These are phyloP conservation scores for Luidia sarsii DNA, from an alignment of 53 echinoderm and acorn worm species.

Conservation along the genomic window DNA sequence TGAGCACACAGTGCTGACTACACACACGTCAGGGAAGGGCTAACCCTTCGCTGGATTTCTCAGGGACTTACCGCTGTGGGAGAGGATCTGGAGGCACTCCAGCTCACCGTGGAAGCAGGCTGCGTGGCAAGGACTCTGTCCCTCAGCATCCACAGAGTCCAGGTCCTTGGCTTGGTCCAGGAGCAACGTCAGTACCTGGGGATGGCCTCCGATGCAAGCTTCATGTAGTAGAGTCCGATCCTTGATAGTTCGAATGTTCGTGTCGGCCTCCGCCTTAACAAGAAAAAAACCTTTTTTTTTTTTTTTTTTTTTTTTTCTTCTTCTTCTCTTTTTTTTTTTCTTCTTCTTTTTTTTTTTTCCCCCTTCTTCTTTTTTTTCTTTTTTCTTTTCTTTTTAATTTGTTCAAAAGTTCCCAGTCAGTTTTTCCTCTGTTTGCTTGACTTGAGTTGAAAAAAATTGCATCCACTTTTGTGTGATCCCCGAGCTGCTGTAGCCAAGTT, in stretches of 20 bases:
- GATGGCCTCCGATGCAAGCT: slow-evolving; percentile 90
- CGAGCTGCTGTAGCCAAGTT: too few species aligned
- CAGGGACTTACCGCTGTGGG: slow-evolving; percentile 66
- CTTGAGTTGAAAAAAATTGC: too few species aligned
- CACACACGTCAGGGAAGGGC: slow-evolving; percentile 66
- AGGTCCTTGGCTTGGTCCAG: slow-evolving; percentile 72
- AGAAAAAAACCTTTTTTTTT: too few species aligned
- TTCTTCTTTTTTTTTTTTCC: too few species aligned
- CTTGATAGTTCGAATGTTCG: slow-evolving; percentile 55
- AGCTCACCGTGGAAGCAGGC: slow-evolving; percentile 94
- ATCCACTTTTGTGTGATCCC: too few species aligned
- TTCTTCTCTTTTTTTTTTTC: too few species aligned
- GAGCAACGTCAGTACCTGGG: slow-evolving; percentile 68
- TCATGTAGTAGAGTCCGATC: slow-evolving; percentile 87
- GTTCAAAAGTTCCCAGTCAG: too few species aligned
- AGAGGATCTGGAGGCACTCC: slow-evolving; percentile 73
- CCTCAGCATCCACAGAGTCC: slow-evolving; percentile 67
- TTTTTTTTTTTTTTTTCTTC: too few species aligned
- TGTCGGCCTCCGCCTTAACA: slow-evolving; percentile 78
- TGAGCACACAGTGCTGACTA: too few species aligned
- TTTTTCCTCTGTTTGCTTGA: too few species aligned
- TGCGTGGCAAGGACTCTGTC: slow-evolving; percentile 83
- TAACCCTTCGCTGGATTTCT: slow-evolving; percentile 61
- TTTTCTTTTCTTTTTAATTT: too few species aligned
- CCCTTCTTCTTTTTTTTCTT: too few species aligned